Base-by-base conservation (phyloP, 2,888 invertebrate genomes). In the Rotaria sp. region DNA sequence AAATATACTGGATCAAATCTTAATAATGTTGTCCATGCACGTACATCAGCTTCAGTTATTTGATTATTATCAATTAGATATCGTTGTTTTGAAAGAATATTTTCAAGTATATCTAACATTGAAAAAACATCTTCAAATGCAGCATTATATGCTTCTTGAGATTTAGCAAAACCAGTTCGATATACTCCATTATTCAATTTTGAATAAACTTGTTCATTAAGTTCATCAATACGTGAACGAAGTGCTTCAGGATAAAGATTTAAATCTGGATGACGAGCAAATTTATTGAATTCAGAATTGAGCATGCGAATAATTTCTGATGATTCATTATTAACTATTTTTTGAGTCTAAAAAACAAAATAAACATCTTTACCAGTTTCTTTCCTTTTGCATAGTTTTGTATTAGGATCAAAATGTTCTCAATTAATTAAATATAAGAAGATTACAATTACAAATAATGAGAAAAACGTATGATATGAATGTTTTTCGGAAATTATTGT, bases 101-200 rank as follows among this genome's bases (percentile, higher is more conserved):
- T 87, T 84, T 90, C 90, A 18, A 89, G 26, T 45, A 2, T n/a
- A n/a, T 80, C 80, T 45, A 80, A 80, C 45, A 80, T 80, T 10
- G 41, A 45, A 15, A 80, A 80, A 45, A 80, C 35, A 80, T 80
- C 80, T 45, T 80, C 45, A 10, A 4, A 80, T 26, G 80, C 80
- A 80, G 2, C 11, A 45, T 80, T 13, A 18, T 80, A 80, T n/a
- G 80, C 59, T 48, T 67, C 85, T 74, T 90, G 90, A 8, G 88
- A 87, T 30, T 85, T 88, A 0, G 90, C 90, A 88, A 90, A 90
- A 0, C 90, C 90, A 85, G 89, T 86, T 85, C 88, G 88, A 87
- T 90, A 90, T 0, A 90, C 90, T n/a, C 90, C 90, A 88, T 90
- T 89, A 88, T 90, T 90, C 57, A 90, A 89, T 88, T 88, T 90